Evolutionary conservation across 2,797 vertebrate species (phyloP).

Genomic region (Phoxinus dragarum): DNA sequence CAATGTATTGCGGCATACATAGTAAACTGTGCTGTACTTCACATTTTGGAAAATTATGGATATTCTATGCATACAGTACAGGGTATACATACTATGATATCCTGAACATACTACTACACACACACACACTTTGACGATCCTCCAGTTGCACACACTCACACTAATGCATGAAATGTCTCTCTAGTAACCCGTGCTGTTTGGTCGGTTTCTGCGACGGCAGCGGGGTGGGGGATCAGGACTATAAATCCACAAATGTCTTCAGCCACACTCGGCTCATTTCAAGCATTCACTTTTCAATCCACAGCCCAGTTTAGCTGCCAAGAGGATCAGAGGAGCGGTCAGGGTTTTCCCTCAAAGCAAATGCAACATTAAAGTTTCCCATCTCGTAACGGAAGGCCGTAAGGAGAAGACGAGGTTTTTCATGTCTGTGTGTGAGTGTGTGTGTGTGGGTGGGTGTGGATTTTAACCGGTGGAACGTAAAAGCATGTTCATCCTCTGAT

Average conservation of each 20-base stretch:
- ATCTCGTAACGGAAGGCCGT: slow-evolving; percentile 32
- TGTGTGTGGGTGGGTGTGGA: neutral
- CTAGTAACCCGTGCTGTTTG: neutral
- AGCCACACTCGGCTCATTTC: slow-evolving; percentile 43
- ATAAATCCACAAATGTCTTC: slow-evolving; percentile 48
- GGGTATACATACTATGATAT: neutral
- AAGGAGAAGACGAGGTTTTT: slow-evolving; percentile 12
- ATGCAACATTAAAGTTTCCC: slow-evolving; percentile 44
- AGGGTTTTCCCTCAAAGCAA: slow-evolving; percentile 42
- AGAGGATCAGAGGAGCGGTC: slow-evolving; percentile 37
- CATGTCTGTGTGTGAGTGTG: neutral
- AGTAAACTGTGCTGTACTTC: neutral
- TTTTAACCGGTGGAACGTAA: slow-evolving; percentile 9
- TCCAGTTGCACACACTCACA: slow-evolving; percentile 6
- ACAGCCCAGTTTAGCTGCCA: slow-evolving; percentile 38
- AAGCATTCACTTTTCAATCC: slow-evolving; percentile 42
- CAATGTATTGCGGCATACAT: neutral
- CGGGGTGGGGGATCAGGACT: slow-evolving; percentile 20
- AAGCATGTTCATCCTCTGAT: slow-evolving; percentile 19
- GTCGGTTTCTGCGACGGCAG: slow-evolving; percentile 35
- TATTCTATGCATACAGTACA: neutral
- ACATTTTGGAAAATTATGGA: too few species aligned
- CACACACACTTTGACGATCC: neutral
- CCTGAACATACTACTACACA: neutral
- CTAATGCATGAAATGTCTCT: neutral